Evolutionary conservation across 2,888 invertebrate genomes (phyloP).

Genomic region (Nebria salina): DNA sequence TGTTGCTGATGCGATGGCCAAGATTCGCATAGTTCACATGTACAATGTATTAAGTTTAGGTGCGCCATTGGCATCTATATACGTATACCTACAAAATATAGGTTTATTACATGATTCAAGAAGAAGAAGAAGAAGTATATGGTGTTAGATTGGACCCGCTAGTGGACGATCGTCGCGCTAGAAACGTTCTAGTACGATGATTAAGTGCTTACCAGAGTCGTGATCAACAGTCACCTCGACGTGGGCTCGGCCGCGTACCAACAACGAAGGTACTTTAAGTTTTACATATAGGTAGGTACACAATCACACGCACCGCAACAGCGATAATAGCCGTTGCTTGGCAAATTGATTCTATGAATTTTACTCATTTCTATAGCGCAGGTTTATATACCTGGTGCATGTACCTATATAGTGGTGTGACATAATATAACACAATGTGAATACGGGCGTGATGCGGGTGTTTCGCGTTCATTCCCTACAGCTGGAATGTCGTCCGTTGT

Average conservation of each 20-base stretch:
- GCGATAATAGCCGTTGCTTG: background rate
- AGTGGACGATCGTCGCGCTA: slow-evolving; percentile 18
- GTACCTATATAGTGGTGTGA: slow-evolving; percentile 4
- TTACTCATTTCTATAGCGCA: background rate
- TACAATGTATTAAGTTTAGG: background rate
- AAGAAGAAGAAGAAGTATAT: background rate
- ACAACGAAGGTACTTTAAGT: too few species aligned
- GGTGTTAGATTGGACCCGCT: background rate
- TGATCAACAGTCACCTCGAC: slow-evolving; percentile 22
- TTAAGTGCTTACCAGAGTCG: slow-evolving; percentile 35
- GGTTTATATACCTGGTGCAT: slow-evolving; percentile 2
- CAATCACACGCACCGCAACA: background rate
- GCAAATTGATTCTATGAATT: slow-evolving; percentile 23
- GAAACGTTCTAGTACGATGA: slow-evolving; percentile 15
- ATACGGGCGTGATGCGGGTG: background rate
- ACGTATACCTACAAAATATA: background rate
- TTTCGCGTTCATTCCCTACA: background rate
- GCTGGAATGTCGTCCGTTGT: slow-evolving; percentile 8
- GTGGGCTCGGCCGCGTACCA: slow-evolving; percentile 23
- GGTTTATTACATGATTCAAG: background rate
- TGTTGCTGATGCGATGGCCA: background rate
- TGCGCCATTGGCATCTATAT: background rate
- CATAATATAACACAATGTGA: background rate
- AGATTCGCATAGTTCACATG: background rate
- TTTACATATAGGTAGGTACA: background rate